A percentile compares a stretch with the other conserved stretches of the same genome.
Evolutionary conservation across 2,888 invertebrate genomes (phyloP).

Genomic region (Melanargia galathea): DNA sequence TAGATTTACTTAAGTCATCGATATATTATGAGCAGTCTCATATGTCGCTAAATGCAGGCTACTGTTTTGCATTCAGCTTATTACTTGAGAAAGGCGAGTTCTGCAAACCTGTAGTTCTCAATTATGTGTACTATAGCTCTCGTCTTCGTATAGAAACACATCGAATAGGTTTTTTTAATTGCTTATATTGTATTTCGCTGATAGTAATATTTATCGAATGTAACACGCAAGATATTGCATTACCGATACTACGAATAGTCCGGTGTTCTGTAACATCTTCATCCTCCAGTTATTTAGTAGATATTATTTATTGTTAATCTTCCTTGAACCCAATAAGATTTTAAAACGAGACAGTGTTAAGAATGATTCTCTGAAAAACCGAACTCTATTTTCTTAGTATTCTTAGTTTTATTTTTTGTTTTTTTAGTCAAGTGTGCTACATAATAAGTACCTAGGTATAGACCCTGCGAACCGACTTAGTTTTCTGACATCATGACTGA

Average conservation of each 20-base stretch:
- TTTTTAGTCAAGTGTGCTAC: too few relatives aligned
- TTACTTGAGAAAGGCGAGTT: slow-evolving; percentile 25
- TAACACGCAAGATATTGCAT: neutral
- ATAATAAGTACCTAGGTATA: too few relatives aligned
- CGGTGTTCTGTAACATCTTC: neutral
- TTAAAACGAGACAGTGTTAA: neutral
- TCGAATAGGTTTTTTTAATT: slow-evolving; percentile 9
- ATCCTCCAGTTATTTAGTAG: neutral
- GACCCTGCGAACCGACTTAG: neutral
- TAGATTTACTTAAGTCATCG: neutral
- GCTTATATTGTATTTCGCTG: neutral
- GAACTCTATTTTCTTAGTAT: too few relatives aligned
- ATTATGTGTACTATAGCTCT: slow-evolving; percentile 18
- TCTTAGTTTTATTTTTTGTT: neutral
- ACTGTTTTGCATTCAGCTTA: slow-evolving; percentile 22
- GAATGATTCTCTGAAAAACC: neutral
- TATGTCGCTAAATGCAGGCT: slow-evolving; percentile 16
- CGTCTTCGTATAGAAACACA: neutral
- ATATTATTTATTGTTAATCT: neutral
- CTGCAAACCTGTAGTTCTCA: slow-evolving; percentile 20
- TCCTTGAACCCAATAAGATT: neutral
- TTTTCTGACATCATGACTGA: neutral
- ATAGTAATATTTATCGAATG: neutral
- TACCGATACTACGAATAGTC: neutral
- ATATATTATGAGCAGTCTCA: slow-evolving; percentile 2